Base-by-base conservation (phyloP, 2,113 vertebrate genomes). In the Cettia cetti region DNA sequence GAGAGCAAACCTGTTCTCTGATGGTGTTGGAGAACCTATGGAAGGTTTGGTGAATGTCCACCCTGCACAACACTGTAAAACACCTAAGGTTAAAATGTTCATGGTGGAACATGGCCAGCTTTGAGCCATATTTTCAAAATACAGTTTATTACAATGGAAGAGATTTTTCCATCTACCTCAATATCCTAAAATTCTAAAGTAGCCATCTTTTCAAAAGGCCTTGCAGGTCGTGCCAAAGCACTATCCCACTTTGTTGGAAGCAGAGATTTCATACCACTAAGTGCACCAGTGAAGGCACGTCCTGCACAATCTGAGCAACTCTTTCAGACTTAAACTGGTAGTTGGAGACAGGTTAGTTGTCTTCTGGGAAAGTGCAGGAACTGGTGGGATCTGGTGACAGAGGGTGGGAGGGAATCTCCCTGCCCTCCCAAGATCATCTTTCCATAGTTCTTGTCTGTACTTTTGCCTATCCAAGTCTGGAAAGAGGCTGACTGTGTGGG, bases 261-360 rank as follows among this genome's bases (percentile, higher is more conserved):
- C 53, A 80, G 66, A 50, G 15, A 13, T 63, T 64, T 86, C 33
- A 9, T 15, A 6, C 8, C 17, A 4, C 10, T 23, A 17, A 59
- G 22, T 2, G 6, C 39, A 57, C 20, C 8, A 33, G 18, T 23
- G 57, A 80, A 65, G 37, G 33, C 13, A 37, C 1, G 0, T 28
- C 64, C 33, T 53, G n/a, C 12, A 2, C 83, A 65, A 49, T 17
- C 37, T 40, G 16, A 39, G 28, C 57, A 30, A 19, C 0, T 42
- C 40, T 49, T 78, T 59, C 53, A 16, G 45, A 65, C 10, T 66
- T 66, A 15, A 79, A 54, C 8, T 30, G 39, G 10, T 60, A 47
- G 18, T 1, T 70, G 47, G 57, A 63, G 35, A 26, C 11, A 35
- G 17, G 10, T 52, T 42, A 20, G 24, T 28, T 42, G 11, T 50